Evolutionary conservation across 2,888 invertebrate genomes (phyloP).

Genomic region (Pristionchus fissidentatus): DNA sequence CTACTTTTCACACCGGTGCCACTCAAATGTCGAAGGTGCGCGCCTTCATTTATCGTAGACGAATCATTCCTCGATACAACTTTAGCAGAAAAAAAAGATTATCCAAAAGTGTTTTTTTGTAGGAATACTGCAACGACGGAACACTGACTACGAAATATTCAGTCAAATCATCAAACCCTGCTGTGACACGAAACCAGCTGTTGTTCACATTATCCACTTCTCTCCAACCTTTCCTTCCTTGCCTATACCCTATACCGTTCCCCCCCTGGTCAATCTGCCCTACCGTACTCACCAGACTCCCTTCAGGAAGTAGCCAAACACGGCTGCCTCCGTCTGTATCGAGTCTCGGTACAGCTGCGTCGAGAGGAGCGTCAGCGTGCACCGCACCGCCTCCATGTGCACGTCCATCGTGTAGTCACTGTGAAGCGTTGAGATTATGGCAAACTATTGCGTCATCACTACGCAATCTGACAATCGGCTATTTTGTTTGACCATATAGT

Average conservation of each 20-base stretch:
- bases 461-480: too few species aligned
- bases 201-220: background rate
- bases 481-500: too few species aligned
- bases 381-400: slow-evolving; percentile 77
- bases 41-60: too few species aligned
- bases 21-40: too few species aligned
- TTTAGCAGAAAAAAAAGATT: background rate
- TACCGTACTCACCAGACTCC: slow-evolving; percentile 55
- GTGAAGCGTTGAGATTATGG: too few species aligned
- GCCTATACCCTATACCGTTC: background rate
- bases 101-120: too few species aligned
- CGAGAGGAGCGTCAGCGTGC: slow-evolving; percentile 77
- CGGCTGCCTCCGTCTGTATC: slow-evolving; percentile 74
- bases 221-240: background rate
- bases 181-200: too few species aligned
- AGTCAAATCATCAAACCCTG: background rate
- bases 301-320: slow-evolving; percentile 77
- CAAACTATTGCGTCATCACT: too few species aligned
- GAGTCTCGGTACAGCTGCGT: slow-evolving; percentile 78
- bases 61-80: too few species aligned
- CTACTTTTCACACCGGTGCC: too few species aligned
- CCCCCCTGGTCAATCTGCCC: background rate
- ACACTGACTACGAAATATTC: background rate
- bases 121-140: background rate
- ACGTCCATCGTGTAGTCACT: slow-evolving; percentile 70